Conservation (phyloP, 2,797 vertebrate genomes). For the Dromococcyx pavoninus region DNA sequence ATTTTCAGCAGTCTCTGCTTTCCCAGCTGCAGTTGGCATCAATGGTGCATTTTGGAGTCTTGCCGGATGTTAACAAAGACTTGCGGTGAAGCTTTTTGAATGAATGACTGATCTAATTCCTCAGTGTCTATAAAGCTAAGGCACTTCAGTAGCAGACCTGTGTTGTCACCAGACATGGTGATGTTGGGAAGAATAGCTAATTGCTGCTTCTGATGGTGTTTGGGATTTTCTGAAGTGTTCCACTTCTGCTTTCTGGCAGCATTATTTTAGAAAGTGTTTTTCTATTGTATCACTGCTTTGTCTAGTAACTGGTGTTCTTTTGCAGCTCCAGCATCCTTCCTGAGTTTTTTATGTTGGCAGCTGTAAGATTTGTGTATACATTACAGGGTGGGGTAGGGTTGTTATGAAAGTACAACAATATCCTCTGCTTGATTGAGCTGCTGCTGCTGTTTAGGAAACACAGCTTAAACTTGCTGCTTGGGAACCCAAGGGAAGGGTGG, state of each 20-base stretch:
- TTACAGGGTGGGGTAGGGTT: background rate
- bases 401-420: background rate
- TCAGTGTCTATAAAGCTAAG: background rate
- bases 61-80: background rate
- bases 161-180: background rate
- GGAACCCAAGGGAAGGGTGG: background rate
- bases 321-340: background rate
- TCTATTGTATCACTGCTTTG: background rate
- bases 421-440: background rate
- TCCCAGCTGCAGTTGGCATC: background rate
- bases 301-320: background rate
- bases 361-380: background rate
- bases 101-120: background rate
- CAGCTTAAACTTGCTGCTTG: background rate
- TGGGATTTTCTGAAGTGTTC: background rate
- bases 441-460: background rate
- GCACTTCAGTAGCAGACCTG: background rate
- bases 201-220: background rate
- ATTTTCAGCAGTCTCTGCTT: background rate
- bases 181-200: background rate
- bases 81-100: background rate
- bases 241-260: background rate
- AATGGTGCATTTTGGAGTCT: background rate
- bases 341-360: background rate
- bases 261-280: background rate